Base-by-base conservation (phyloP, 2,888 invertebrate species). In the Scaeva pyrastri region DNA sequence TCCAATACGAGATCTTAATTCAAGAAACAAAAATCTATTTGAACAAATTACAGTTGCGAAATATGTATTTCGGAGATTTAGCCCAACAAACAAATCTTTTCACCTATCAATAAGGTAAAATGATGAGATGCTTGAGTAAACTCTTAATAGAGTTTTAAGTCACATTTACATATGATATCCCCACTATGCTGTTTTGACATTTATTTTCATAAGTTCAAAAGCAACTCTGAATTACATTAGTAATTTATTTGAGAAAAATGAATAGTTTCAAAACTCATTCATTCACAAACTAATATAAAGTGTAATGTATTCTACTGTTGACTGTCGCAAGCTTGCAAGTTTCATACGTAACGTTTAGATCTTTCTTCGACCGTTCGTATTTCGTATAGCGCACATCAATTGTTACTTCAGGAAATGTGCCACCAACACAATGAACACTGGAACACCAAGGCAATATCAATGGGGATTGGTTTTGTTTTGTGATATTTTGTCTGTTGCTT, bases 331-430 rank as follows among this genome's bases (percentile, higher is more conserved):
- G 60, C 12, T 52, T 66, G 76, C 48, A 85, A 85, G 70, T 68
- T 72, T 64, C 70, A 71, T 70, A 74, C 73, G 77, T 86, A 70
- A 86, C 82, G 86, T 86, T 78, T 66, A 82, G 76, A 55, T 86
- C 74, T 71, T 58, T 86, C 74, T 71, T 58, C 21, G 31, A 31
- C 39, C 50, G 55, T 70, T 60, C 52, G 36, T 58, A 48, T 16
- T 36, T 58, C 21, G 39, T 21, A 60, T 21, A 21, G 39, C 14
- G 70, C 71, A 66, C 45, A 56, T 74, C 62, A 74, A 74, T 58
- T 62, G 31, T 58, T 48, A 23, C 41, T 83, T 74, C 48, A 84
- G 80, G 84, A 80, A 84, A 80, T 83, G 66, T 70, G 74, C 70
- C 73, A 83, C 76, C 72, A 83, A 62, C 78, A 83, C 78, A 68